These are phyloP conservation scores for Umimayanthus kanabou DNA, from an alignment of 92 coral and sea anemone species.

Conservation along the genomic window DNA sequence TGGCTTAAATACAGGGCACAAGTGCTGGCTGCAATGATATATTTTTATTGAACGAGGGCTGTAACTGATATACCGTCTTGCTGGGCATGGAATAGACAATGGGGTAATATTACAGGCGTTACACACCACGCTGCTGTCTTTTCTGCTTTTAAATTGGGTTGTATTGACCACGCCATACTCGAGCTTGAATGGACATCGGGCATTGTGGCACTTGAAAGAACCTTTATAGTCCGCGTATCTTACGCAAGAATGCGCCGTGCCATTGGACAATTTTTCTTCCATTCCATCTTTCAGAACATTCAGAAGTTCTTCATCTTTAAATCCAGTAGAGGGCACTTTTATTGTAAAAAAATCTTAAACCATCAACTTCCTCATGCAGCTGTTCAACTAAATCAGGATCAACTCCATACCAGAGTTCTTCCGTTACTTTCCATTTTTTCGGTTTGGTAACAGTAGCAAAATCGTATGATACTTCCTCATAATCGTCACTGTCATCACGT, in stretches of 20 bases:
- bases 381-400: conserved; percentile 23
- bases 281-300: conserved; percentile 46
- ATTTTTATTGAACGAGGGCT: conserved; percentile 22
- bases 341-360: conserved; percentile 25
- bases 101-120: conserved; percentile 45
- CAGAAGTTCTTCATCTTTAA: background rate
- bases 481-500: no score
- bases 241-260: conserved; percentile 49
- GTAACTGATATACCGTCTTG: conserved; percentile 56
- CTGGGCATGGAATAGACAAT: conserved; percentile 34
- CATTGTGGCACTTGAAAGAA: conserved; percentile 41
- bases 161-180: conserved; percentile 55
- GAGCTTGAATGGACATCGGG: conserved; percentile 38
- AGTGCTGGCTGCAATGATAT: conserved; percentile 57
- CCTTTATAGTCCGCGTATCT: conserved; percentile 58
- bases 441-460: background rate
- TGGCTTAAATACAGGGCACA: conserved; percentile 48
- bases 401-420: conserved; percentile 39
- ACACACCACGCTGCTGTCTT: conserved; percentile 42
- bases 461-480: no score
- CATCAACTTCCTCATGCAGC: conserved; percentile 52
- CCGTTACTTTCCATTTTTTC: conserved; percentile 32
- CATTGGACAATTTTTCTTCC: conserved; percentile 56
- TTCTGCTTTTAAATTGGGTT: conserved; percentile 42
- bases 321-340: background rate